These are phyloP conservation scores for Ferrisia virgata DNA, from an alignment of 2,888 invertebrate species.

Conservation along the genomic window DNA sequence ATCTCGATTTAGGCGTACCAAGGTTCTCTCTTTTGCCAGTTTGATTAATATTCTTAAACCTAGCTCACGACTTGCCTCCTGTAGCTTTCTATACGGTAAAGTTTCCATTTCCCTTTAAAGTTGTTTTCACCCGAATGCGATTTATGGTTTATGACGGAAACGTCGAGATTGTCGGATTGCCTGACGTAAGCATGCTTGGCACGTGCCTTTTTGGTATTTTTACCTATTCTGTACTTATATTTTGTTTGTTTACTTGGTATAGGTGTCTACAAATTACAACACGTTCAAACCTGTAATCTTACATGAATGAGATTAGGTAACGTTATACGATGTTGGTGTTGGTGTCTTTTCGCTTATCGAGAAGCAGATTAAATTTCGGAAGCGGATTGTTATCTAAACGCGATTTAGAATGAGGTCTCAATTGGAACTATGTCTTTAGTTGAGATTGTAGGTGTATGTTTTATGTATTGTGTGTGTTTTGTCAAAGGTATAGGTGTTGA, in stretches of 20 bases:
- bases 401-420: neutral
- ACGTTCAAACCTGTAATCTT: neutral
- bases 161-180: no score
- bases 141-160: constrained; percentile 8
- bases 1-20: neutral
- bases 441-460: no score
- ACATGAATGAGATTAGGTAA: neutral
- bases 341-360: neutral
- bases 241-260: neutral
- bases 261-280: neutral
- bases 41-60: neutral
- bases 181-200: neutral
- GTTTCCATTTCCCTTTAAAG: neutral
- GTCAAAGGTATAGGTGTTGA: no score
- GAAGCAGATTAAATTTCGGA: neutral
- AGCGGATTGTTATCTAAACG: neutral
- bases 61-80: constrained; percentile 15
- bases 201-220: neutral
- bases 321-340: no score
- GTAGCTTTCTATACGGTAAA: neutral
- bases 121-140: neutral
- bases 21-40: neutral
- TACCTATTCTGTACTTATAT: neutral
- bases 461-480: no score
- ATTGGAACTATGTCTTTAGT: no score